These are phyloP conservation scores for Sebastiscus tertius DNA, from an alignment of 2,797 vertebrate genomes.

Conservation along the genomic window DNA sequence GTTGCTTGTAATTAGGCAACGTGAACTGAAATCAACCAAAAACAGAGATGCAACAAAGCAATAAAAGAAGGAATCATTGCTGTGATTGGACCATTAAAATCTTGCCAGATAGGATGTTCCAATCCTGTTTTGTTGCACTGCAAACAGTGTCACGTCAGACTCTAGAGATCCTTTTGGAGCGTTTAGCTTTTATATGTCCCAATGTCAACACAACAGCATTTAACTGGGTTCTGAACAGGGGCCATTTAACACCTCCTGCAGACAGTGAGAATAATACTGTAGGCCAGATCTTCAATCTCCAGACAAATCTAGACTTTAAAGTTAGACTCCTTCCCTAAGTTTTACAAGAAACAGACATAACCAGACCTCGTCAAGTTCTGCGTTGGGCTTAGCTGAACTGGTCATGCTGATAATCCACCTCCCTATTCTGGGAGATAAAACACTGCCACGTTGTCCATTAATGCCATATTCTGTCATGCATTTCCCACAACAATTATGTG, in stretches of 20 bases:
- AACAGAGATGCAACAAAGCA: background rate
- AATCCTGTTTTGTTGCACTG: background rate
- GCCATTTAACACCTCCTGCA: background rate
- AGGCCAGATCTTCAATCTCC: background rate
- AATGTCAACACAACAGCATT: background rate
- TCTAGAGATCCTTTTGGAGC: background rate
- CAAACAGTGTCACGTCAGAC: background rate
- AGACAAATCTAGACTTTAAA: background rate
- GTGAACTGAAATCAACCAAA: background rate
- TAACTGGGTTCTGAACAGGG: background rate
- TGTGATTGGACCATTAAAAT: background rate
- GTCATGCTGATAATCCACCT: background rate
- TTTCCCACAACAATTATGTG: background rate
- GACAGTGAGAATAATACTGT: background rate
- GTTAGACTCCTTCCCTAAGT: background rate
- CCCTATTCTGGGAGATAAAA: background rate
- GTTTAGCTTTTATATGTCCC: background rate
- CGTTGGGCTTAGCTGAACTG: background rate
- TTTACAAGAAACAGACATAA: background rate
- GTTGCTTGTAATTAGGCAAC: constrained; percentile 18
- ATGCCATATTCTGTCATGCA: background rate
- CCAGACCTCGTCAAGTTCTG: background rate
- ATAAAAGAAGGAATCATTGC: background rate
- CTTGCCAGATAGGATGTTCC: background rate
- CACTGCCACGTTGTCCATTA: background rate